These are phyloP conservation scores for Acyrthosiphon pisum DNA, from an alignment of 1,140 invertebrate genomes.

Conservation along the genomic window DNA sequence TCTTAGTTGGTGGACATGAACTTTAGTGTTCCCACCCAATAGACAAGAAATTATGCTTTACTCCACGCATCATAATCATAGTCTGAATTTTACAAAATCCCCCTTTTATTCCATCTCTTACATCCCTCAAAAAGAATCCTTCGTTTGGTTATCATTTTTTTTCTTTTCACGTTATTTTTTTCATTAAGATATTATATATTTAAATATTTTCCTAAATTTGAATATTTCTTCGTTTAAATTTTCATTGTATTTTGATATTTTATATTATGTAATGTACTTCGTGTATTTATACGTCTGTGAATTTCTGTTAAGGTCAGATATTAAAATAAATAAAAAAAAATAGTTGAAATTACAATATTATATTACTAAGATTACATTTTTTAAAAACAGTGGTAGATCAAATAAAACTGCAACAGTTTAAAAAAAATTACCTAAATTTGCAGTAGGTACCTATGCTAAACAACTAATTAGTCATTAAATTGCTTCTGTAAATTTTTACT, in stretches of 20 bases:
- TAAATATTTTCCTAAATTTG: neutral
- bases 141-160: neutral
- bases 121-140: neutral
- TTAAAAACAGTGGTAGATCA: neutral
- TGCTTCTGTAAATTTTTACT: too few relatives aligned
- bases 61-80: too few relatives aligned
- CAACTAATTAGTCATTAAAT: too few relatives aligned
- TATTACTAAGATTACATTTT: too few relatives aligned
- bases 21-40: neutral
- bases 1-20: too few relatives aligned
- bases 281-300: neutral
- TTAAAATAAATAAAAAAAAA: neutral
- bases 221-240: neutral
- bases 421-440: neutral
- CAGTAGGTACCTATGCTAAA: too few relatives aligned
- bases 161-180: neutral
- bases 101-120: too few relatives aligned
- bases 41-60: too few relatives aligned
- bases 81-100: too few relatives aligned
- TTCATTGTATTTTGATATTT: neutral
- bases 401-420: neutral
- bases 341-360: neutral
- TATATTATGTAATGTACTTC: neutral
- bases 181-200: too few relatives aligned
- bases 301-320: neutral